Evolutionary conservation across 2,888 invertebrate species (phyloP), one percentile per base, ranked within the genome.

Genomic region (Smittia aterrima): DNA sequence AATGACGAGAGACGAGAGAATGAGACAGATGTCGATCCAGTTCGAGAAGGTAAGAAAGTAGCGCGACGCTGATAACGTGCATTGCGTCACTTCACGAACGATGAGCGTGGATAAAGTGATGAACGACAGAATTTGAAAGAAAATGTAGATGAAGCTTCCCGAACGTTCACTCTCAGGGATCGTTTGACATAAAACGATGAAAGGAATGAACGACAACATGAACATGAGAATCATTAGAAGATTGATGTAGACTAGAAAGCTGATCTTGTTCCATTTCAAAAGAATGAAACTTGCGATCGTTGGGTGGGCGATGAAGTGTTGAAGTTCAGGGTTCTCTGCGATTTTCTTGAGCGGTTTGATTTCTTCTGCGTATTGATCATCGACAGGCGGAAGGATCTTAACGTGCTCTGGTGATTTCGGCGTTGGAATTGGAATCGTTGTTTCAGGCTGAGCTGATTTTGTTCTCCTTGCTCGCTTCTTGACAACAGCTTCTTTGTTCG

Each of bases 241-340:
- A 79, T 93, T 93, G 1, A 88, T 84, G 77, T 87, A 90, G 79
- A 92, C 91, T 41, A 92, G 85, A 77, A 88, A 86, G 74, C 91
- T 88, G 76, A 93, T 88, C 75, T 89, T 85, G 80, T 90, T 89
- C 92, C 93, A 93, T 81, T 93, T 93, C 75, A 93, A 84, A 78
- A 90, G 89, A 4, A 93, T 81, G 78, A 93, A 93, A 77, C 92
- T 92, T 0, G 91, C 90, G 66, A 93, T 87, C 0, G 93, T 85
- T 0, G 93, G 93, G 83, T 93, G 93, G 77, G 88, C 90, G 18
- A 93, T 81, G 40, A 93, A 83, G 75, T 89, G 87, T 24, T 88
- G 86, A 75, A 92, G 83, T 75, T 90, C 89, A 76, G 87, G 85
- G 41, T 89, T 87, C 77, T 86, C 84, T 70, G 91, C 89, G 83